Evolutionary conservation across 2,797 vertebrate species (phyloP).

Genomic region (Apogon hyalosoma): DNA sequence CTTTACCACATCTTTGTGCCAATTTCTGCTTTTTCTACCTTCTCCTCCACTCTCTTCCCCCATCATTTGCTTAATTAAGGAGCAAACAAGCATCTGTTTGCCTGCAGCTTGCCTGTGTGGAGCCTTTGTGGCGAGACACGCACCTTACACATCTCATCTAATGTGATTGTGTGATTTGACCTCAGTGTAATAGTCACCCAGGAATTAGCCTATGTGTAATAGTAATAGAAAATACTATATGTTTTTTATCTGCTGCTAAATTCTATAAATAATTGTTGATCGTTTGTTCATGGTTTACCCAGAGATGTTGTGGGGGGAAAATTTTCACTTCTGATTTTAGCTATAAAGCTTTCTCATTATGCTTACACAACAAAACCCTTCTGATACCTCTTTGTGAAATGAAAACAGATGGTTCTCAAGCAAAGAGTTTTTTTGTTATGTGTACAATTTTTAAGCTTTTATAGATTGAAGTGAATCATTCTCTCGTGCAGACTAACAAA

Average conservation of each 20-base stretch:
- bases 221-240: not conserved
- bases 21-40: conserved; percentile 7
- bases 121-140: conserved; percentile 46
- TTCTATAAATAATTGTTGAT: not conserved
- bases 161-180: conserved; percentile 52
- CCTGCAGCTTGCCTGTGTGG: conserved; percentile 67
- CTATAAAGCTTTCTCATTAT: conserved; percentile 7
- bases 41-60: conserved; percentile 9
- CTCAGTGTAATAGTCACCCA: conserved; percentile 15
- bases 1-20: conserved; percentile 18
- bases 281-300: not conserved
- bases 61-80: conserved; percentile 77
- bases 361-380: conserved; percentile 8
- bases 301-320: not conserved
- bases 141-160: conserved; percentile 55
- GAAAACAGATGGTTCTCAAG: conserved; percentile 16
- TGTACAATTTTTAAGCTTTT: conserved; percentile 1
- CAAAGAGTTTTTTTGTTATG: not conserved
- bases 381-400: conserved; percentile 17
- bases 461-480: not conserved
- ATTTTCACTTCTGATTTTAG: not conserved
- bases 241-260: not conserved
- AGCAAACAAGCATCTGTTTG: conserved; percentile 78
- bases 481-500: not conserved
- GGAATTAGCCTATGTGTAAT: conserved; percentile 11